Conservation (phyloP, 2,113 vertebrate species). For the Lagopus leucura region DNA sequence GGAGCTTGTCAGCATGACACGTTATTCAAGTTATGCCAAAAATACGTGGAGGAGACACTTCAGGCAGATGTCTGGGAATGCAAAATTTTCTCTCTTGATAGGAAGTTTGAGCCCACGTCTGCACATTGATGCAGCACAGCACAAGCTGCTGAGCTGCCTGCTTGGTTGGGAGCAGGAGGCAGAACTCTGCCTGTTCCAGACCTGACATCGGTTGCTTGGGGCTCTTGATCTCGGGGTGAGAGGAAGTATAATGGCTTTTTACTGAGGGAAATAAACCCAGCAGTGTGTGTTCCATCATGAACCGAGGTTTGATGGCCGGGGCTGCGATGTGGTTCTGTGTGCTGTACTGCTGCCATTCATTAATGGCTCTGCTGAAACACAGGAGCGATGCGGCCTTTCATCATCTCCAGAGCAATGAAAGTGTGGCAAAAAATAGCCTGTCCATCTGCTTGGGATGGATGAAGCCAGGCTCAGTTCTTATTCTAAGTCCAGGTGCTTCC, state of each 20-base stretch:
- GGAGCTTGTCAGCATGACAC: background rate
- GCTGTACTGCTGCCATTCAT: background rate
- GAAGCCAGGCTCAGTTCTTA: accelerated
- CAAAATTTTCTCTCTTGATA: background rate
- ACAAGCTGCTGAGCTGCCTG: background rate
- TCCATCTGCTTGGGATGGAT: accelerated
- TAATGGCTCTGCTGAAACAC: background rate
- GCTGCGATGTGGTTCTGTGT: background rate
- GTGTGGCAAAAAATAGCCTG: conserved; percentile 23
- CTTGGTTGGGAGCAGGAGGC: background rate
- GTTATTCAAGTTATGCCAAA: background rate
- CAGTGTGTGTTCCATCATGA: accelerated
- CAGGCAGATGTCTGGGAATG: background rate
- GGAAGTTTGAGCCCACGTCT: background rate
- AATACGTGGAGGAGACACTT: background rate
- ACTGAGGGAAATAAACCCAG: background rate
- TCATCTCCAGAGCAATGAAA: conserved; percentile 24
- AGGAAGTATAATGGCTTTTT: background rate
- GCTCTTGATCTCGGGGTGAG: accelerated
- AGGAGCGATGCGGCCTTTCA: background rate
- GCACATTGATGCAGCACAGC: background rate
- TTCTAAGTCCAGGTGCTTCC: conserved; percentile 3
- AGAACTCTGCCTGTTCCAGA: background rate
- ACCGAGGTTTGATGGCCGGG: background rate
- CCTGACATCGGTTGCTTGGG: background rate